Evolutionary conservation across 2,888 invertebrate species (phyloP).

Genomic region (Thyatira batis): DNA sequence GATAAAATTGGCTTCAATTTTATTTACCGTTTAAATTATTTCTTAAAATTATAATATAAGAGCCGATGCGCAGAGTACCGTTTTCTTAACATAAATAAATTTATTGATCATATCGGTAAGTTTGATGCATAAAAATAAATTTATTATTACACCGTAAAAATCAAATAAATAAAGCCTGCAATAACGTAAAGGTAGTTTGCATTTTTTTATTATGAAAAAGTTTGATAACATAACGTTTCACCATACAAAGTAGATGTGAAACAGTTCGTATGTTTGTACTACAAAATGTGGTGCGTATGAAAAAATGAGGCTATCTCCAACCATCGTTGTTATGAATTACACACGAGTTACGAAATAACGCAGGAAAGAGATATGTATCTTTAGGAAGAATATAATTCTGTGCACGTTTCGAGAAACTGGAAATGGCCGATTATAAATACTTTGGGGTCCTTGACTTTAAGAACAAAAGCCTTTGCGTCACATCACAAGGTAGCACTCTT

Average conservation of each 20-base stretch:
- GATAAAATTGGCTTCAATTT: no score
- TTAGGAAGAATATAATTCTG: slow-evolving; percentile 53
- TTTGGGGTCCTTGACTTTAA: slow-evolving; percentile 63
- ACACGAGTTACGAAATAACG: slow-evolving; percentile 31
- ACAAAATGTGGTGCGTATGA: not conserved
- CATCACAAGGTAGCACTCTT: not conserved
- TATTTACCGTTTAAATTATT: no score
- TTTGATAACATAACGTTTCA: not conserved
- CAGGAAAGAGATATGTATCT: slow-evolving; percentile 56
- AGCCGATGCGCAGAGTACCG: no score
- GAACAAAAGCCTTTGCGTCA: slow-evolving; percentile 33
- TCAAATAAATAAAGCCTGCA: not conserved
- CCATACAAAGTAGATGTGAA: not conserved
- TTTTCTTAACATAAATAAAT: no score
- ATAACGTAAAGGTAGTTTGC: not conserved
- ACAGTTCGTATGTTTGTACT: not conserved
- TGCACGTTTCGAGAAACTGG: slow-evolving; percentile 56
- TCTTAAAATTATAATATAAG: no score
- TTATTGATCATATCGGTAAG: no score
- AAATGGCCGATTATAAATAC: slow-evolving; percentile 46
- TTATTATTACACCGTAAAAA: not conserved
- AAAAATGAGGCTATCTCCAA: slow-evolving; percentile 15
- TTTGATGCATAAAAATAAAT: not conserved
- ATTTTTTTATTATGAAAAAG: not conserved
- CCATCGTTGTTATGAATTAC: slow-evolving; percentile 25